Percentiles rank a stretch among this genome's conserved stretches.
phyloP scores from a whole-genome alignment of 92 coral and sea anemone species.

The Galaxea fascicularis region DNA sequence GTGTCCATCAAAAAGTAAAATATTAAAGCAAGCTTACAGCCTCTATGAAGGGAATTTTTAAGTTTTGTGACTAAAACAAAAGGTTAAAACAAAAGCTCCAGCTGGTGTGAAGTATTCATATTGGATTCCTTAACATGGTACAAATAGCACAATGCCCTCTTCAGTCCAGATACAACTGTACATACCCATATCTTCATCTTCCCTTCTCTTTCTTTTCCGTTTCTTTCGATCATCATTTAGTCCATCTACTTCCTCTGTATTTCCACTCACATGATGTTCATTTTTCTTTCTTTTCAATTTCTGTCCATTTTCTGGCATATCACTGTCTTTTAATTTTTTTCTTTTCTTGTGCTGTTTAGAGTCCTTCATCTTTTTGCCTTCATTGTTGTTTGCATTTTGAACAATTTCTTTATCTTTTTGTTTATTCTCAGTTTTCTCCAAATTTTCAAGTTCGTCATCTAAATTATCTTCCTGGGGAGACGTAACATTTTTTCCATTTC shows the following conservation, averaged over 20 bases:
- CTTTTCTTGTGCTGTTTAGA: conserved; percentile 21
- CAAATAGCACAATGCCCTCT: too few species aligned
- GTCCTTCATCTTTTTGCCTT: background rate
- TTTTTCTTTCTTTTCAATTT: conserved; percentile 46
- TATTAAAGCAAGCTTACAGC: too few species aligned
- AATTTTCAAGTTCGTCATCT: background rate
- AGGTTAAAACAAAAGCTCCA: too few species aligned
- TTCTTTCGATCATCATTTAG: conserved; percentile 40
- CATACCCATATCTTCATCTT: conserved; percentile 33
- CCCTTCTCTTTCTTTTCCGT: conserved; percentile 48
- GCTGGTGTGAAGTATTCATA: too few species aligned
- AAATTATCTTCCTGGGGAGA: background rate
- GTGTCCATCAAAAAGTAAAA: too few species aligned
- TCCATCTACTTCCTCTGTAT: conserved; percentile 25
- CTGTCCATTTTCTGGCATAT: conserved; percentile 12
- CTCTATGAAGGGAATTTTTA: too few species aligned
- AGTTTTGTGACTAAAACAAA: too few species aligned
- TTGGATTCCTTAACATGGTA: too few species aligned
- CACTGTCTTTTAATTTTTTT: conserved; percentile 39
- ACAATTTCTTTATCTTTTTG: conserved; percentile 22
- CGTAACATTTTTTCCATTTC: conserved; percentile 4
- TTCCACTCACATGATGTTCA: conserved; percentile 14
- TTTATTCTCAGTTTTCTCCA: conserved; percentile 31
- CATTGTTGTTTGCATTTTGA: conserved; percentile 5
- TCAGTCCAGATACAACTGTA: background rate